A percentile compares a stretch with the other conserved stretches of the same genome.
Conservation (phyloP, 2,888 invertebrate species). For the Cyaniris semiargus region DNA sequence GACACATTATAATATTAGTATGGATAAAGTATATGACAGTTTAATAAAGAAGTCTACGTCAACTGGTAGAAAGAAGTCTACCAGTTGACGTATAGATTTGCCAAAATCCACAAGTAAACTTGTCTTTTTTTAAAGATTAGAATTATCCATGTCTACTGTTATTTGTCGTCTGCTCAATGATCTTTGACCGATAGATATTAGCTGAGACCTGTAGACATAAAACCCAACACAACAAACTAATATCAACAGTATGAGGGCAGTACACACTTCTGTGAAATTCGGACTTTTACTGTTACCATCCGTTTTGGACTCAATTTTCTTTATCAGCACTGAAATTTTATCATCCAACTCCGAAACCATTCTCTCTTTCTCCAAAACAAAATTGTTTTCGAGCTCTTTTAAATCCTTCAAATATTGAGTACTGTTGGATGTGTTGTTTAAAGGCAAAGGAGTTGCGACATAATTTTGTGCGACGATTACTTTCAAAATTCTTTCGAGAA, state of each 20-base stretch:
- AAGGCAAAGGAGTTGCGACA: constrained; percentile 21
- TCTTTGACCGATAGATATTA: background rate
- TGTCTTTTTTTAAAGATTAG: background rate
- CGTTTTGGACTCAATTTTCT: background rate
- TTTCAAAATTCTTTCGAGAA: constrained; percentile 45
- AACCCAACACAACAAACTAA: constrained; percentile 3
- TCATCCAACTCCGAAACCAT: constrained; percentile 42
- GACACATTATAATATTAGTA: too few species aligned
- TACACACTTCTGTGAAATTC: background rate
- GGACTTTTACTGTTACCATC: background rate
- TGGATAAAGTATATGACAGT: background rate
- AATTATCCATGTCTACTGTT: background rate
- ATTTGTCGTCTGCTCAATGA: constrained; percentile 2
- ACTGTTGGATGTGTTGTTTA: background rate
- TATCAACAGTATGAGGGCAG: background rate
- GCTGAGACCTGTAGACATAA: background rate
- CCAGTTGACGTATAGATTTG: background rate
- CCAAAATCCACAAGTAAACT: background rate
- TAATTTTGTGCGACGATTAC: constrained; percentile 36
- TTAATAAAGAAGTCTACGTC: background rate
- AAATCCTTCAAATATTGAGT: background rate
- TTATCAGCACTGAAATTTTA: background rate
- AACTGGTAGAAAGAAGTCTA: background rate
- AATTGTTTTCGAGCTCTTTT: constrained; percentile 44
- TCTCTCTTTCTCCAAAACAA: constrained; percentile 44